Percentiles rank a stretch among this genome's conserved stretches.
These are phyloP conservation scores for Tonatia bakeri DNA, from an alignment of 2,113 vertebrate species.

Conservation along the genomic window DNA sequence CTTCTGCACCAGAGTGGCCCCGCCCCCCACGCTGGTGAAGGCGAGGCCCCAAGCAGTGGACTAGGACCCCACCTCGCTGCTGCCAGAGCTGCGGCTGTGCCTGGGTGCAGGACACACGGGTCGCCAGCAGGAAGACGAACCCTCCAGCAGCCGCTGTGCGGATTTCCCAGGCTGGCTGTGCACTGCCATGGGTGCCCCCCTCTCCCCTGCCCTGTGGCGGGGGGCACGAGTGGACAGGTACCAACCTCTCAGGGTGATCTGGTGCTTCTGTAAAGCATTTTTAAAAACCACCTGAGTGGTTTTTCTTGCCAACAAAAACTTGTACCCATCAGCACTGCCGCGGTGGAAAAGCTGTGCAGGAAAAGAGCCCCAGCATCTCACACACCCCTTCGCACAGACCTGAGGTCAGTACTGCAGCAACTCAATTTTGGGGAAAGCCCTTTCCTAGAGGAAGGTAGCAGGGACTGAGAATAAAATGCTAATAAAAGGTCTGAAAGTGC, in stretches of 20 bases:
- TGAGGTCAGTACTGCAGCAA: neutral
- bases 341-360: neutral
- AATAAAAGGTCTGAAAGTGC: neutral
- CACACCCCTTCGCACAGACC: neutral
- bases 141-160: neutral
- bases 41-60: slow-evolving; percentile 43
- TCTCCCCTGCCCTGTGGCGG: accelerated
- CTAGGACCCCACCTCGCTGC: neutral
- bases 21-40: neutral
- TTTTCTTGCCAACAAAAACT: neutral
- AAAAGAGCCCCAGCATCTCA: neutral
- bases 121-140: neutral
- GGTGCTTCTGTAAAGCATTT: neutral
- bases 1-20: slow-evolving; percentile 38
- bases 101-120: accelerated
- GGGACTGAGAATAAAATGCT: neutral
- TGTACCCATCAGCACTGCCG: neutral
- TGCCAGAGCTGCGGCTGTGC: neutral
- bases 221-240: neutral
- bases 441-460: neutral
- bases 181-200: too few species aligned
- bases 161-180: neutral
- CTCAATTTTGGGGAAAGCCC: neutral
- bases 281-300: neutral
- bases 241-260: neutral